Base-by-base conservation (phyloP, 1,140 invertebrate genomes). In the Drosophila hydei region DNA sequence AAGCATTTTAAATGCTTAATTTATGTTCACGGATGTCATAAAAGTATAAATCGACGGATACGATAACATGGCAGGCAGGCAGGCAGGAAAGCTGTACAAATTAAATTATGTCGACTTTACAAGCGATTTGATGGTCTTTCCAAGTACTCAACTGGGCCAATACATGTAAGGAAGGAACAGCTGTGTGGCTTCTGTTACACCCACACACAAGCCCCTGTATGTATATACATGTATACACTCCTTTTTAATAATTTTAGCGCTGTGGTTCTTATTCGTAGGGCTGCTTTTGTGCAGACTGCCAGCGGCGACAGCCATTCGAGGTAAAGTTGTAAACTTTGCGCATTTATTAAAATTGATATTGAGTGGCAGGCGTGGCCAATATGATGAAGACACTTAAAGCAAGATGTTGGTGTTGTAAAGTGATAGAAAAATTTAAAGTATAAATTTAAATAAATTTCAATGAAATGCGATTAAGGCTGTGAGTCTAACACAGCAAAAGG, bases 1-100 rank as follows among this genome's bases (percentile, higher is more conserved):
- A 52, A 60, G 62, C 62, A 72, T 67, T 72, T 59, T 52, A 72
- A 72, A 72, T 67, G 62, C 47, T 60, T 67, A 67, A 72, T 72
- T 72, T 59, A 65, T 65, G 54, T 52, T 51, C 11, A 56, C 16
- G 9, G 38, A 21, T 4, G 18, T 47, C 52, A 72, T 60, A 60
- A 69, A 52, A 45, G 33, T 25, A 25, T 55, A 70, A 38, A 16
- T 12, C 45, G 9, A 62, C 14, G 18, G 40, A 50, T 59, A 47
- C 55, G 45, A 14, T 51, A 8, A 42, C 36, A 38, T 19, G n/a
- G 30, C 30, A 33, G 30, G 30, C 30, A 6, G 2, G 30, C 30
- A 11, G 30, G 0, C 50, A 54, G 12, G 21, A 27, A 27, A 30
- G 33, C 30, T 23, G 36, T 33, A 23, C 47, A 72, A 72, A 72